Evolutionary conservation across 2,113 vertebrate species (phyloP), one percentile per base, ranked within the genome.

Genomic region (Albula goreensis): DNA sequence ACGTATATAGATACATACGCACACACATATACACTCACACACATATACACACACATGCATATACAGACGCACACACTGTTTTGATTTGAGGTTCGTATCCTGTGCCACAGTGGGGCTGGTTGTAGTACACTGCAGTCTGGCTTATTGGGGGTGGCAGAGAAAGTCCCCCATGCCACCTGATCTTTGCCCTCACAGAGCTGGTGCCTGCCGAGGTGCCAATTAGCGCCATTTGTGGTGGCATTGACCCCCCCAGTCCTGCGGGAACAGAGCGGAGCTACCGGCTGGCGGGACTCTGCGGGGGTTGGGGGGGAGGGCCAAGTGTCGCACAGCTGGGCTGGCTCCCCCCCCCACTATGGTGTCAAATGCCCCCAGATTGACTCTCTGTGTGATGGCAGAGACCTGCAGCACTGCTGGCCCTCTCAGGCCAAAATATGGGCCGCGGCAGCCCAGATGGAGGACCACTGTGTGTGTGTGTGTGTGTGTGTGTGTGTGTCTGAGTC

Each of bases 201-300:
- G 90, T 93, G 90, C 95, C 93, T 94, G 93, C 95, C 89, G 95
- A 96, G 95, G 94, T 95, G 95, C 92, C 95, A 96, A 96, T 96
- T 96, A 95, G 92, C 93, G 90, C 92, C 93, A 93, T 96, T 94
- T 93, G 93, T 93, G 94, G 91, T 89, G 86, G 91, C 91, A 90
- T 93, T 94, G 95, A 93, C 89, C 91, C 90, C 57, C 19, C 84
- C 25, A 0, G 89, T 92, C 93, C 89, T 5, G n/a, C 60, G 91
- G 92, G 91, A 89, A 56, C 31, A 86, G 77, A 85, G 89, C 60
- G 50, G 89, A 91, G 89, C 90, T 82, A 87, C 83, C 52, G 83
- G 85, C 88, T 63, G 84, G 84, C 51, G 66, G 87, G 90, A 83
- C 91, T 89, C 90, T 56, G 85, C 87, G 85, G 85, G 86, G 86